Percentiles rank a stretch among this genome's conserved stretches.
Conservation (phyloP, 1,140 invertebrate genomes). For the Octopus bimaculoides region DNA sequence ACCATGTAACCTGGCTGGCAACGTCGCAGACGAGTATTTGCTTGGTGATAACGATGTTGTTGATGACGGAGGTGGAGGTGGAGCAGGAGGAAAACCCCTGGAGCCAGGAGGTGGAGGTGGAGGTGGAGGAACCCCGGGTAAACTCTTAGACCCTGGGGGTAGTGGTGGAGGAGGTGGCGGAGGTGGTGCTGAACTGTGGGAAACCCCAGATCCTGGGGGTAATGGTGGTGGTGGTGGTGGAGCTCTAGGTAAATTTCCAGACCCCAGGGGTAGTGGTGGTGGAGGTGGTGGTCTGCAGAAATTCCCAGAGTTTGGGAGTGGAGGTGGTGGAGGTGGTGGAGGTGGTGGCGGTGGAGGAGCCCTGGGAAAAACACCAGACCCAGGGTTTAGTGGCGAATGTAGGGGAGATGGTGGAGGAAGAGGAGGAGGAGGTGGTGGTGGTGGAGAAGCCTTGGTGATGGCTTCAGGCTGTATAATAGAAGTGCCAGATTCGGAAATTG, state of each 20-base stretch:
- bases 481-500: too few species aligned
- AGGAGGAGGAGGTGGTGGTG: slow-evolving; percentile 14
- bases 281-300: slow-evolving; percentile 19
- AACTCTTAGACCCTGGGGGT: neutral
- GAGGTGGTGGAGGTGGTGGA: slow-evolving; percentile 15
- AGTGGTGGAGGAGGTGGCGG: slow-evolving; percentile 37
- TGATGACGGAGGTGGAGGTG: slow-evolving; percentile 16
- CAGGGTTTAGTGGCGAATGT: slow-evolving; percentile 16
- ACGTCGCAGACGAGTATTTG: neutral
- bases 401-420: slow-evolving; percentile 12
- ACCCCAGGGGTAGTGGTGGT: slow-evolving; percentile 23
- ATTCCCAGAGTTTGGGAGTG: neutral
- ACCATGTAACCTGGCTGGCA: slow-evolving; percentile 8
- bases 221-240: slow-evolving; percentile 25
- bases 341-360: slow-evolving; percentile 20
- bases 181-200: slow-evolving; percentile 18
- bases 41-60: neutral
- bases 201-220: neutral
- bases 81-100: slow-evolving; percentile 21
- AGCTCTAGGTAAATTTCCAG: slow-evolving; percentile 16
- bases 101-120: slow-evolving; percentile 15
- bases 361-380: neutral
- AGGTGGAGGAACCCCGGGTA: slow-evolving; percentile 19
- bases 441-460: neutral
- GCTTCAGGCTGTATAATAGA: too few species aligned